These are phyloP conservation scores for Nerophis ophidion DNA, from an alignment of 2,113 vertebrate genomes.

Conservation along the genomic window DNA sequence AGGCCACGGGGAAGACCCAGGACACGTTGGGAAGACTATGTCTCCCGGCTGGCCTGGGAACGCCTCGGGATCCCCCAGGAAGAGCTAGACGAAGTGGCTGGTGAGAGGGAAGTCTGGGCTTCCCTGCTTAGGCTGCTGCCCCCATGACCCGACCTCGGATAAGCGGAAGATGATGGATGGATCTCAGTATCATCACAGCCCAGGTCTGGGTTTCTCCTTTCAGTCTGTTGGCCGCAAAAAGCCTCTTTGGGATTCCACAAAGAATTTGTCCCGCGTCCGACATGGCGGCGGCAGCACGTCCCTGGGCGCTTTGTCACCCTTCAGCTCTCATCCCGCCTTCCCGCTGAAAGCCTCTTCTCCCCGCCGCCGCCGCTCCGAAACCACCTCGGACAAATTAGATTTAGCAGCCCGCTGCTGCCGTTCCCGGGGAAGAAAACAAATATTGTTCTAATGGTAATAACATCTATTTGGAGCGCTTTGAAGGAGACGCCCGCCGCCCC, in stretches of 20 bases:
- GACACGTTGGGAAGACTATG: no score
- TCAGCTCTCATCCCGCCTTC: conserved; percentile 39
- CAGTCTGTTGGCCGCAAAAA: conserved; percentile 16
- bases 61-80: no score
- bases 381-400: conserved; percentile 74
- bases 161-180: no score
- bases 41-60: no score
- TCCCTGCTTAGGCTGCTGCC: no score
- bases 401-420: conserved; percentile 60
- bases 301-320: conserved; percentile 49
- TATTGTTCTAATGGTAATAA: conserved; percentile 82
- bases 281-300: conserved; percentile 27
- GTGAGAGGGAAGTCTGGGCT: no score
- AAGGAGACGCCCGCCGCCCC: conserved; percentile 62
- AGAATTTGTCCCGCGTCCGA: conserved; percentile 35
- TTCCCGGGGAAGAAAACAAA: conserved; percentile 73
- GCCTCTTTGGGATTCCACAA: conserved; percentile 41
- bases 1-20: no score
- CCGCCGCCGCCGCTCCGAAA: conserved; percentile 46
- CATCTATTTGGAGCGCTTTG: conserved; percentile 71
- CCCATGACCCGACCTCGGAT: no score
- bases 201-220: background rate
- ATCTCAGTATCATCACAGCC: no score
- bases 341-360: conserved; percentile 45
- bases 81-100: no score